Conservation (phyloP, 2,113 vertebrate genomes). For the Cariama cristata region DNA sequence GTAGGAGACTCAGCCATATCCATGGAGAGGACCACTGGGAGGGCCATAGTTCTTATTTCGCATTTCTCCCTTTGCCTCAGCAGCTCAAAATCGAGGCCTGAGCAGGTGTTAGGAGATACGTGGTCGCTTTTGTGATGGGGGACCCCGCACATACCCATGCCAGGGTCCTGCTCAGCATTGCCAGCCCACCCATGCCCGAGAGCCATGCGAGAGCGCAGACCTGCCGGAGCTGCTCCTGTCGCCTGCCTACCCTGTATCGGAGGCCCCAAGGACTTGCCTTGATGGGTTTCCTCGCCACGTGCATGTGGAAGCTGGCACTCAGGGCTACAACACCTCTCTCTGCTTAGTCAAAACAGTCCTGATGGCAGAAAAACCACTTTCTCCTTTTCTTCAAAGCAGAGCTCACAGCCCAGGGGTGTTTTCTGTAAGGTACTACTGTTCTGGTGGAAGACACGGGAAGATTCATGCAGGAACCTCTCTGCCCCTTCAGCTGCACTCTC, state of each 20-base stretch:
- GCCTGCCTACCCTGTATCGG: rapidly evolving
- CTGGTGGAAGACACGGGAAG: background rate
- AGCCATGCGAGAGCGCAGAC: rapidly evolving
- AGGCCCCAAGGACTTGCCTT: background rate
- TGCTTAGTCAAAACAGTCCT: background rate
- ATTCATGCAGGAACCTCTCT: background rate
- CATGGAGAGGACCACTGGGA: background rate
- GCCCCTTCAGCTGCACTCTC: background rate
- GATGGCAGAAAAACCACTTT: background rate
- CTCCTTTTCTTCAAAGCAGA: background rate
- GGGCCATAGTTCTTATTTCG: background rate
- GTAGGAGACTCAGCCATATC: rapidly evolving
- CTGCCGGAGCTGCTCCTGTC: background rate
- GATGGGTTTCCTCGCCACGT: rapidly evolving
- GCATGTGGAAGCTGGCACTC: background rate
- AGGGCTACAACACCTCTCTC: background rate
- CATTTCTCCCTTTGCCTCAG: background rate
- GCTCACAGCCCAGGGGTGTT: background rate
- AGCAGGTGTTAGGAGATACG: rapidly evolving
- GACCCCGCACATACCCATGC: rapidly evolving
- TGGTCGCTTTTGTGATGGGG: background rate
- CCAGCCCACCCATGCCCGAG: background rate
- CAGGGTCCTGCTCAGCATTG: background rate
- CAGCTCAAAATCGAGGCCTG: background rate
- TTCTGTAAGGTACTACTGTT: background rate